Percentiles rank a stretch among this genome's conserved stretches.
These are phyloP conservation scores for Elephas maximus DNA, from an alignment of 2,113 vertebrate species.

Conservation along the genomic window DNA sequence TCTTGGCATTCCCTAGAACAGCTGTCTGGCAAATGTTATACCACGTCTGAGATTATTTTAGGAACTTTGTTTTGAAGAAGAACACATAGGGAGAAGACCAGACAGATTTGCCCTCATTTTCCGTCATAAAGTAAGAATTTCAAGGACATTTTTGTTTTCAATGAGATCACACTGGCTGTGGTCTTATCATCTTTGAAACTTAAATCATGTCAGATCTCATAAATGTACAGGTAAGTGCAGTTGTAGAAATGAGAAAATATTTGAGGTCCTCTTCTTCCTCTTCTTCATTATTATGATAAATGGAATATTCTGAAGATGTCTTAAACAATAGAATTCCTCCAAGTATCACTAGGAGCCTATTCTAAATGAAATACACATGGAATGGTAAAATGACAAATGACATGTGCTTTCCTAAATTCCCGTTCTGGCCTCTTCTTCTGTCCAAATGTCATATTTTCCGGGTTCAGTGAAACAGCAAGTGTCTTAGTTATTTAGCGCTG, in stretches of 20 bases:
- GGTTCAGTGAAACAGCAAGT: not conserved
- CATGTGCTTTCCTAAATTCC: conserved; percentile 18
- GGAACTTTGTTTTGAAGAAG: conserved; percentile 85
- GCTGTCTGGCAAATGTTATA: conserved; percentile 88
- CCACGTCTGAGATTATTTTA: conserved; percentile 85
- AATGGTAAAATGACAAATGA: not conserved
- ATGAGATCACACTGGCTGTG: not conserved
- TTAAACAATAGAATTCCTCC: conserved; percentile 39
- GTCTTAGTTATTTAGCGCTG: no score
- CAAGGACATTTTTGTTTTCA: conserved; percentile 48
- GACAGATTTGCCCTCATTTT: not conserved
- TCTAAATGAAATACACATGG: not conserved
- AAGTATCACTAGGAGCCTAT: not conserved
- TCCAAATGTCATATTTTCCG: not conserved
- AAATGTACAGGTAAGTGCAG: not conserved
- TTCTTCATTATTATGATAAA: not conserved
- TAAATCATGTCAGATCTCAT: conserved; percentile 17
- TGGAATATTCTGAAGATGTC: not conserved
- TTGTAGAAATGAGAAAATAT: not conserved
- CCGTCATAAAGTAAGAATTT: conserved; percentile 62
- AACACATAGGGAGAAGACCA: conserved; percentile 67
- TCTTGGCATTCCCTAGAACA: conserved; percentile 83
- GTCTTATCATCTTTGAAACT: conserved; percentile 54
- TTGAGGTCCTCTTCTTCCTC: not conserved
- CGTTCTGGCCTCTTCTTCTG: conserved; percentile 19